Percentiles rank a stretch among this genome's conserved stretches.
These are phyloP conservation scores for Heliconius melpomene DNA, from an alignment of 1,140 invertebrate species.

Conservation along the genomic window DNA sequence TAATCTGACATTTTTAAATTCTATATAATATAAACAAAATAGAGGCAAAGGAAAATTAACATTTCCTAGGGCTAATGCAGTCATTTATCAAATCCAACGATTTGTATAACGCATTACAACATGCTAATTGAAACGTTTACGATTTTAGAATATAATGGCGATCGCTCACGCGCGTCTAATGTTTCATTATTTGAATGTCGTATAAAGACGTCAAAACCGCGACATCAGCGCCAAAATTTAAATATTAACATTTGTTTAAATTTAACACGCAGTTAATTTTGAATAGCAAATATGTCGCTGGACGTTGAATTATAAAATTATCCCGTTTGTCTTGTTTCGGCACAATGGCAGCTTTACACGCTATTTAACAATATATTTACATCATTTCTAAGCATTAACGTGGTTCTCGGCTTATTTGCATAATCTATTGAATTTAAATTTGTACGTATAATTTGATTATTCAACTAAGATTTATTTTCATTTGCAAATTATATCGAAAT, in stretches of 20 bases:
- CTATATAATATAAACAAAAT: too few species aligned
- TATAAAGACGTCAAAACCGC: slow-evolving; percentile 76
- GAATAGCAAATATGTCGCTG: slow-evolving; percentile 56
- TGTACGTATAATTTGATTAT: slow-evolving; percentile 36
- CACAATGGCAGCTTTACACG: slow-evolving; percentile 68
- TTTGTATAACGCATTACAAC: slow-evolving; percentile 36
- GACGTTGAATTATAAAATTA: slow-evolving; percentile 63
- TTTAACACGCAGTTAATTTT: slow-evolving; percentile 76
- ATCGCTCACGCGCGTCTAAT: slow-evolving; percentile 60
- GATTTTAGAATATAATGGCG: slow-evolving; percentile 64
- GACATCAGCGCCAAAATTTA: slow-evolving; percentile 61
- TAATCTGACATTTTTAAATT: neutral
- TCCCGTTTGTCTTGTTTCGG: slow-evolving; percentile 54
- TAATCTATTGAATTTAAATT: slow-evolving; percentile 56
- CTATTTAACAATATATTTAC: slow-evolving; percentile 74
- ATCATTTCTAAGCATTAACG: slow-evolving; percentile 62
- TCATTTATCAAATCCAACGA: slow-evolving; percentile 49
- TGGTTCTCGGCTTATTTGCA: slow-evolving; percentile 65
- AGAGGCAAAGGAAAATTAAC: neutral
- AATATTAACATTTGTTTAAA: slow-evolving; percentile 76
- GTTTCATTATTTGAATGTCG: slow-evolving; percentile 65
- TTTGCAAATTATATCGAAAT: neutral
- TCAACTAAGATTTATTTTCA: slow-evolving; percentile 26
- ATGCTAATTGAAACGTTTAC: slow-evolving; percentile 53
- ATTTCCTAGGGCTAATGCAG: slow-evolving; percentile 19